Base-by-base conservation (phyloP, 2,797 vertebrate species). In the Todus mexicanus region DNA sequence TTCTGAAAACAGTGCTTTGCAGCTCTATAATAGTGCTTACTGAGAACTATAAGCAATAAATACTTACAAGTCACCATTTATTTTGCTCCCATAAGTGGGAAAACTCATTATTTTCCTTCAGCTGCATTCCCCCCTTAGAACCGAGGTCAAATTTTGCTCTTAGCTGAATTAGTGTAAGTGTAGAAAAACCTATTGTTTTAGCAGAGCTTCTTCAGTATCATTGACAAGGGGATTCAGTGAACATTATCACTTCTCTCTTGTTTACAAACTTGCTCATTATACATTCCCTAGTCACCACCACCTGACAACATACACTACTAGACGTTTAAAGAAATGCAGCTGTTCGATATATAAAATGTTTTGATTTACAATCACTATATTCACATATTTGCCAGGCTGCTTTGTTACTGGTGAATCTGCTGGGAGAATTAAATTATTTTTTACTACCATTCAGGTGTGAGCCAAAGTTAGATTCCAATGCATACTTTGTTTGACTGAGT, bases 331-430 rank as follows among this genome's bases (percentile, higher is more conserved):
- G 35, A 84, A 96, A 91, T 45, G 27, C 20, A 89, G 59, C 48
- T 86, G 79, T 74, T 90, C 84, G 84, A 71, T 84, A 84, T 57
- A 86, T 54, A 15, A 96, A 94, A 33, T 82, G 42, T 53, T 78
- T 81, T 63, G 33, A 92, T 84, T 86, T 63, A 64, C 31, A 76
- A 9, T 56, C 33, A 84, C 26, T 73, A 23, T 14, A 70, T 56
- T 91, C 11, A 64, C 1, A 2, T 79, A 27, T 8, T 82, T 94
- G 93, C 71, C 69, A 90, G 60, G 60, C 33, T 66, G 73, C 60
- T 73, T 80, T 75, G 73, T 48, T 88, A 38, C 16, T 86, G n/a
- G n/a, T 78, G 56, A 85, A 92, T 92, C 93, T 93, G 84, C 53
- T 74, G 56, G 56, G 50, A 77, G 33, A 84, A 84, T 48, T 63